Evolutionary conservation across 2,888 invertebrate species (phyloP), one percentile per base, ranked within the genome.

Genomic region (Mylabris sibirica): DNA sequence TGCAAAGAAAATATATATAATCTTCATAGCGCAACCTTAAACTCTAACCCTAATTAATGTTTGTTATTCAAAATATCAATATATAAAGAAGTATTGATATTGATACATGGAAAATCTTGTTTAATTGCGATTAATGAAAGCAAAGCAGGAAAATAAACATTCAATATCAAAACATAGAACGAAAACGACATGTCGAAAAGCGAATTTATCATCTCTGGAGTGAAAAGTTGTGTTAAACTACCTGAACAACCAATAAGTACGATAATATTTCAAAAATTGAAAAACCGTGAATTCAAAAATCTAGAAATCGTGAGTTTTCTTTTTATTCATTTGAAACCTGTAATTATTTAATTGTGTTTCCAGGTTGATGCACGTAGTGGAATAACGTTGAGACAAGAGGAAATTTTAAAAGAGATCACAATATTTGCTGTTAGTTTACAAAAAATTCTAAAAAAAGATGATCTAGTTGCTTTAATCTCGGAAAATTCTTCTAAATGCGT

Each of bases 351-450:
- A 0, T 20, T n/a, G 14, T 14, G 1, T n/a, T 30, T 9, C 1
- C 17, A 68, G 87, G 34, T 60, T 5, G 63, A 67, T 24, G 34
- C 35, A 20, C 24, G 24, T 11, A 49, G 17, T 11, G 30, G 53
- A 26, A 34, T n/a, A 24, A 35, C 34, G n/a, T 20, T 63, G 26
- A 67, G 38, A 34, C 60, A 67, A 34, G 49, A 60, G 22, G 34
- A 44, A 17, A 6, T 67, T 17, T 59, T 63, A 0, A 9, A 24
- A 12, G n/a, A 49, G 9, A 41, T 63, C 44, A 1, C n/a, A 63
- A 6, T 44, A 67, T 38, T 30, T 65, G 62, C 68, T 1, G 24
- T 14, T 6, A 35, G 22, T 24, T 63, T 66, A 59, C 24, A 20
- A 9, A 22, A 38, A 41, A 3, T 64, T 11, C 11, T 69, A 11